Base-by-base conservation (phyloP, 2,797 vertebrate genomes). In the Gadopsis marmoratus region DNA sequence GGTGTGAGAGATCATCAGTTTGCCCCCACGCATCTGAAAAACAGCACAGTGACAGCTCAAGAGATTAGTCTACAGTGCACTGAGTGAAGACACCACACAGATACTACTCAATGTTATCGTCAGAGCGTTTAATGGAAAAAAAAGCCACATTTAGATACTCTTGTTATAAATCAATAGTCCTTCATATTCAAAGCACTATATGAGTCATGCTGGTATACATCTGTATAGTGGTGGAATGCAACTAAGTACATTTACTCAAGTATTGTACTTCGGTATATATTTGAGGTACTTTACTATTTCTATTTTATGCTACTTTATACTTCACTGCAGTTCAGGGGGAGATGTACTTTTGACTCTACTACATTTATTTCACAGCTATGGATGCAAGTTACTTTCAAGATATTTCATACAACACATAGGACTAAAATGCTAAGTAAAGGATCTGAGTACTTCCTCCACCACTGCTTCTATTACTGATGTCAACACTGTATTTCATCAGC, bases 1-100 rank as follows among this genome's bases (percentile, higher is more conserved):
- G 72, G 97, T 98, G 71, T 98, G 97, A 73, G 97, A 98, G 87
- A 99, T 98, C 97, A 99, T 98, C 91, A 99, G 93, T 86, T 98
- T 99, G 39, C 97, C 97, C 78, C 97, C 96, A 82, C 96, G 97
- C 88, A 98, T 97, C 98, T 99, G 88, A 90, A 89, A 76, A 86
- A 79, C 58, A 85, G 69, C 43, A 62, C 17, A 56, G 48, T 9
- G 45, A 74, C 61, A 50, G 26, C 59, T 70, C 35, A 39, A 48
- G 67, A 75, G 31, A 72, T 81, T 45, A 73, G 58, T 62, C 12
- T 48, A 61, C 33, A 47, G 29, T 54, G 35, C 43, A 29, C 45
- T n/a, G 41, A 61, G 45, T 29, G 70, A 71, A 78, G 16, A 76
- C 50, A 37, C n/a, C 43, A 55, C n/a, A 75, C 12, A 67, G 31